Percentiles rank a stretch among this genome's conserved stretches.
These are phyloP conservation scores for Hirtodrosophila confusa DNA, from an alignment of 2,888 invertebrate species.

Conservation along the genomic window DNA sequence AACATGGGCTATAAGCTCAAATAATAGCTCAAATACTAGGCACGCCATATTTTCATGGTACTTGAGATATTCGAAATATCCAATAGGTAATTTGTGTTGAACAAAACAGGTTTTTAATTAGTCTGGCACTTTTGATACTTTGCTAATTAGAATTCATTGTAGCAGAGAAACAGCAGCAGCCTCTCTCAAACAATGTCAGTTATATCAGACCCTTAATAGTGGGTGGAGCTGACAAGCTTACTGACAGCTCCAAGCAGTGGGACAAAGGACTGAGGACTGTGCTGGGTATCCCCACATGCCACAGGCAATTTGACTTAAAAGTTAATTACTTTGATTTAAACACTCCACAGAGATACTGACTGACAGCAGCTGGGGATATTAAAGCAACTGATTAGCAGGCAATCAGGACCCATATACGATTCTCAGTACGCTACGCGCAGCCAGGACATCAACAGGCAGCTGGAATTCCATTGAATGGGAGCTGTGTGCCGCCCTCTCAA, in stretches of 20 bases:
- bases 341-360: constrained; percentile 11
- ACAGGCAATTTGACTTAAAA: constrained; percentile 59
- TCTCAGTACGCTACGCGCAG: neutral
- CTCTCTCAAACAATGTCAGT: constrained; percentile 13
- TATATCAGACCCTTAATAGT: neutral
- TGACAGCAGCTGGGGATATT: constrained; percentile 1
- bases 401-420: constrained; percentile 18
- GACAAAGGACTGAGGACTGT: too few relatives aligned
- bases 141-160: constrained; percentile 37
- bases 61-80: neutral
- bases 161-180: neutral
- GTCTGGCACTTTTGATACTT: constrained; percentile 27
- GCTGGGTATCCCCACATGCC: constrained; percentile 23
- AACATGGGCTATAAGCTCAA: constrained; percentile 15
- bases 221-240: constrained; percentile 10
- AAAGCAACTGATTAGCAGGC: constrained; percentile 50
- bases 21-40: constrained; percentile 15
- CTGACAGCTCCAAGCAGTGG: constrained; percentile 14
- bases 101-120: constrained; percentile 29
- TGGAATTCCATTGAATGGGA: constrained; percentile 17
- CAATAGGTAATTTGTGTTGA: neutral
- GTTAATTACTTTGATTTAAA: constrained; percentile 61
- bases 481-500: constrained; percentile 3
- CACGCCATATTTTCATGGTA: neutral
- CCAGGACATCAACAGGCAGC: constrained; percentile 38